Conservation (phyloP, 2,113 vertebrate species). For the Nibea coibor region DNA sequence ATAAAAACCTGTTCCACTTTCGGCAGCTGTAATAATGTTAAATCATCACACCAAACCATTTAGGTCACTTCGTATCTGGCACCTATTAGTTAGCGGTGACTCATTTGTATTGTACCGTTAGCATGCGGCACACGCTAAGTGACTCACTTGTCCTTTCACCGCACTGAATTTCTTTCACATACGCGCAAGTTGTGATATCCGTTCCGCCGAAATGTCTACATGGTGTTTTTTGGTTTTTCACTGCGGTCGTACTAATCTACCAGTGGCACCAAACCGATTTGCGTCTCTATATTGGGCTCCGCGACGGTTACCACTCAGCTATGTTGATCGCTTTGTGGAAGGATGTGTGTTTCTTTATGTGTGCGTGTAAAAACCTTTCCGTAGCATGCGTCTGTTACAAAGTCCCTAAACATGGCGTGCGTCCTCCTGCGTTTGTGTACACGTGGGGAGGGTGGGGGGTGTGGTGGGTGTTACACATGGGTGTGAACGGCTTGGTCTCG, state of each 20-base stretch:
- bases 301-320: slow-evolving; percentile 59
- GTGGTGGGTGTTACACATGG: slow-evolving; percentile 46
- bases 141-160: slow-evolving; percentile 52
- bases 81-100: slow-evolving; percentile 47
- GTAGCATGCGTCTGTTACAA: slow-evolving; percentile 32
- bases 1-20: not conserved
- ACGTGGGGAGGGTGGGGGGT: not conserved
- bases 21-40: slow-evolving; percentile 4
- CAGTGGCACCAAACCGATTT: slow-evolving; percentile 68
- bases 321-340: slow-evolving; percentile 70
- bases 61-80: slow-evolving; percentile 30
- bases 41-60: slow-evolving; percentile 26
- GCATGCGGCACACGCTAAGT: slow-evolving; percentile 32
- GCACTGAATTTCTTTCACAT: slow-evolving; percentile 38
- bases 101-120: slow-evolving; percentile 49
- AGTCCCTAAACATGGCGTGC: slow-evolving; percentile 39
- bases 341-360: slow-evolving; percentile 63
- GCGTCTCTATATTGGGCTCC: slow-evolving; percentile 66
- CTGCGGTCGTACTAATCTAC: slow-evolving; percentile 69
- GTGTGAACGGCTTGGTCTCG: slow-evolving; percentile 58
- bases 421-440: slow-evolving; percentile 17
- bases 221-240: slow-evolving; percentile 68
- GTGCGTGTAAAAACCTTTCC: slow-evolving; percentile 35
- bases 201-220: slow-evolving; percentile 57
- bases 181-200: slow-evolving; percentile 64